Evolutionary conservation across 2,113 vertebrate genomes (phyloP), one percentile per base, ranked within the genome.

Genomic region (Rutilus rutilus): DNA sequence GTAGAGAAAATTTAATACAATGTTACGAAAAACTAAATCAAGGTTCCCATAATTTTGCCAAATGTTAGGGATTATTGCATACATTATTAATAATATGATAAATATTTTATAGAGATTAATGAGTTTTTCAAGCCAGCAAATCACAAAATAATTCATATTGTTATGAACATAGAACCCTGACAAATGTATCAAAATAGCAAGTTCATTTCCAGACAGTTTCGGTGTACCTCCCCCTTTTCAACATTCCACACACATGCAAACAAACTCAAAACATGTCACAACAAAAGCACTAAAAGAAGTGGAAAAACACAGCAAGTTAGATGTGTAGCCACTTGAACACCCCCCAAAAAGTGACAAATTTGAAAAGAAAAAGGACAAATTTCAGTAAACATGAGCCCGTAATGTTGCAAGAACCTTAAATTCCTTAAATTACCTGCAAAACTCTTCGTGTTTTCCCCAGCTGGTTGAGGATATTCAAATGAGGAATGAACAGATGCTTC

Each of bases 371-470:
- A 52, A 52, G 0, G 17, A 21, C 6, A 5, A 33, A 42, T 9
- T 8, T 17, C 25, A 23, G 5, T 36, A 57, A 57, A 36, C 27
- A 77, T 57, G 3, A 54, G 54, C 12, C 12, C 4, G 45, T 54
- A 77, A 77, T 7, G 5, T 23, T 59, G 30, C 23, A 25, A 47
- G 2, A 74, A 74, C 39, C 11, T n/a, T 45, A 71, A 52, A 33
- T 57, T 33, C 27, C 4, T 11, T 39, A 6, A 45, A 47, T 80
- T 80, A 80, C 78, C 78, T 80, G 78, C 59, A 64, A 45, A 80
- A 64, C 39, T 64, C 76, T 30, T 64, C 78, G 14, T 54, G 45
- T 64, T 30, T 52, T 6, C 9, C 15, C 7, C n/a, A 30, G 74
- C 59, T 47, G 59, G 12, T 45, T 80, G 23, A 25, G 23, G 36